phyloP scores from a whole-genome alignment of 2,888 invertebrate genomes.

The Willowsia nigromaculata region DNA sequence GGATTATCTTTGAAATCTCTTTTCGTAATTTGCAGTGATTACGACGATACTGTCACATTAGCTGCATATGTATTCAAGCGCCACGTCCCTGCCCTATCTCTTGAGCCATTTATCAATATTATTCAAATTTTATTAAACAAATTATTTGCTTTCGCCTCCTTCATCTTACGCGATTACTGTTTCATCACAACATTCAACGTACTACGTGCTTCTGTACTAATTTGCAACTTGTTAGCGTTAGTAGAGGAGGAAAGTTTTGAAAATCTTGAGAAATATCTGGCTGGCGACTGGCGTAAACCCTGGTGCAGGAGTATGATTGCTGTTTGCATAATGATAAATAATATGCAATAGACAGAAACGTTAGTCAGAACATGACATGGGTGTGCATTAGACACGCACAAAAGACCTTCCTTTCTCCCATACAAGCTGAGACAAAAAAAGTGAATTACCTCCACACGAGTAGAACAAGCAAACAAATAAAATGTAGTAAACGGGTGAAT shows the following conservation, averaged over 20 bases:
- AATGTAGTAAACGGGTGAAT: conserved; percentile 30
- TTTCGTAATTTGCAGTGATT: neutral
- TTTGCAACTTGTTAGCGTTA: neutral
- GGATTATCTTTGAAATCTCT: neutral
- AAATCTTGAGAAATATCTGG: neutral
- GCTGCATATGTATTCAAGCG: neutral
- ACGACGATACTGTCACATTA: neutral
- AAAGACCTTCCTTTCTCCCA: conserved; percentile 22
- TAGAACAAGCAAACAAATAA: neutral
- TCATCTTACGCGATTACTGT: neutral
- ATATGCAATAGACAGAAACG: neutral
- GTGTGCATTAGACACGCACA: neutral
- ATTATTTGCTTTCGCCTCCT: neutral
- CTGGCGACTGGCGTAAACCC: conserved; percentile 6
- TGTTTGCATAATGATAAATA: conserved; percentile 7
- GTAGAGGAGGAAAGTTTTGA: neutral
- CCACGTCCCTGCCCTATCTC: neutral
- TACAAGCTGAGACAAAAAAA: neutral
- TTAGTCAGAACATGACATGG: neutral
- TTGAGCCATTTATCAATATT: conserved; percentile 31
- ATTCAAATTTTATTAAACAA: conserved; percentile 23
- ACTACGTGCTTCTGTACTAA: neutral
- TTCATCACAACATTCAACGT: neutral
- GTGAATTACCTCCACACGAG: neutral
- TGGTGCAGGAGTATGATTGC: neutral